Evolutionary conservation across 2,113 vertebrate genomes (phyloP).

Genomic region (Rousettus leschenaultii): DNA sequence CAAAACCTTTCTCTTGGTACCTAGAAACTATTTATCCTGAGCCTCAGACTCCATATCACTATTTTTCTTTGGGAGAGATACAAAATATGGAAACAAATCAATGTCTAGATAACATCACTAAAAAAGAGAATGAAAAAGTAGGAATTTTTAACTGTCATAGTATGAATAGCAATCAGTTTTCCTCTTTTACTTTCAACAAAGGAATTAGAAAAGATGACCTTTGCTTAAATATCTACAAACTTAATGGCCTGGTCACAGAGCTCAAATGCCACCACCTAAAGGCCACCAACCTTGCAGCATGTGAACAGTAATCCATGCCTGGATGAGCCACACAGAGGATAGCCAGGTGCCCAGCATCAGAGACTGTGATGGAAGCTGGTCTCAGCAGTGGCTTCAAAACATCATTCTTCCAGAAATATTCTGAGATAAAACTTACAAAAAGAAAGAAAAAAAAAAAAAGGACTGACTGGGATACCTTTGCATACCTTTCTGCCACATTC

Average conservation of each 20-base stretch:
- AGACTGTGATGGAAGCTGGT: slow-evolving; percentile 85
- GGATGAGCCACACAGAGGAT: slow-evolving; percentile 97
- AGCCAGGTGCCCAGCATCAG: slow-evolving; percentile 90
- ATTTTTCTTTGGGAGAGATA: slow-evolving; percentile 95
- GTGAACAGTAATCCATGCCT: slow-evolving; percentile 99
- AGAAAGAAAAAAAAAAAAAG: slow-evolving; percentile 20
- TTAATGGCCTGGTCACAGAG: slow-evolving; percentile 98
- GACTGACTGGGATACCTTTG: slow-evolving; percentile 88
- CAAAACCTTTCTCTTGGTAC: slow-evolving; percentile 93
- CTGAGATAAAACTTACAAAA: slow-evolving; percentile 80
- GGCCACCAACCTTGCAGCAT: slow-evolving; percentile 98
- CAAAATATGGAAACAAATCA: slow-evolving; percentile 99
- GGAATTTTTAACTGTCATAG: slow-evolving; percentile 99
- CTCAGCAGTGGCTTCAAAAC: slow-evolving; percentile 98
- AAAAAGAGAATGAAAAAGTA: slow-evolving; percentile 99
- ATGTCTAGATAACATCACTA: slow-evolving; percentile 99
- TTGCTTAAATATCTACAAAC: slow-evolving; percentile 96
- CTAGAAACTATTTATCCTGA: slow-evolving; percentile 93
- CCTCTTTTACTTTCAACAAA: slow-evolving; percentile 98
- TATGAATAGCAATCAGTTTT: slow-evolving; percentile 99
- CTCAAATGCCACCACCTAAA: slow-evolving; percentile 98
- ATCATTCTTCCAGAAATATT: slow-evolving; percentile 98
- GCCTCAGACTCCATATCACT: slow-evolving; percentile 93
- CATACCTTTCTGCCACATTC: slow-evolving; percentile 80
- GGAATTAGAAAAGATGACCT: slow-evolving; percentile 98